A percentile compares a stretch with the other conserved stretches of the same genome.
These are phyloP conservation scores for Micrasema minimum DNA, from an alignment of 1,140 invertebrate genomes.

Conservation along the genomic window DNA sequence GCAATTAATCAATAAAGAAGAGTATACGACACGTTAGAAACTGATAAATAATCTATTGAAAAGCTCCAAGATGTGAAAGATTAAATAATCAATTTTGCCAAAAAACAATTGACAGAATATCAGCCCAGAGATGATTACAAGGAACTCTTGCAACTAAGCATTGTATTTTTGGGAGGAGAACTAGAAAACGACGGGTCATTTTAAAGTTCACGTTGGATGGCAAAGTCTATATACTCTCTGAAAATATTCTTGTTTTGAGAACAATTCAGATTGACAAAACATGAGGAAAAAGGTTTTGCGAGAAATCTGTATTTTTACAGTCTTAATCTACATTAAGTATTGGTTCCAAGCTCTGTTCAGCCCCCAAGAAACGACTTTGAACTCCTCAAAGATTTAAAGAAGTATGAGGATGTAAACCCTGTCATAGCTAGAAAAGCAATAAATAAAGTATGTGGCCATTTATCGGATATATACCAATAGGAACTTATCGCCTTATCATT, in stretches of 20 bases:
- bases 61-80: conserved; percentile 30
- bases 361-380: conserved; percentile 54
- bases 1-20: conserved; percentile 51
- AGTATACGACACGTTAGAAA: conserved; percentile 43
- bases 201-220: conserved; percentile 59
- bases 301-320: conserved; percentile 55
- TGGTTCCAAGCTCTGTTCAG: conserved; percentile 54
- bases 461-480: conserved; percentile 55
- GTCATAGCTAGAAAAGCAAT: conserved; percentile 49
- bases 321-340: conserved; percentile 53
- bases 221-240: conserved; percentile 59
- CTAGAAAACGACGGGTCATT: conserved; percentile 55
- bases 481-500: conserved; percentile 6
- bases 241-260: conserved; percentile 58
- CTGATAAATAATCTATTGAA: conserved; percentile 7
- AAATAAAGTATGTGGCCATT: conserved; percentile 55
- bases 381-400: conserved; percentile 53
- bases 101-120: conserved; percentile 44
- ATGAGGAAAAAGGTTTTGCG: conserved; percentile 53
- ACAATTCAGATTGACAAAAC: conserved; percentile 54
- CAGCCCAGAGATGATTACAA: conserved; percentile 55
- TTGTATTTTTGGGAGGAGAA: conserved; percentile 53
- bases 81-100: conserved; percentile 45
- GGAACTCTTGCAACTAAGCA: conserved; percentile 53
- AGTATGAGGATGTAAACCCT: conserved; percentile 52